phyloP scores from a whole-genome alignment of 1,140 invertebrate genomes.

The Drosophila bifasciata region DNA sequence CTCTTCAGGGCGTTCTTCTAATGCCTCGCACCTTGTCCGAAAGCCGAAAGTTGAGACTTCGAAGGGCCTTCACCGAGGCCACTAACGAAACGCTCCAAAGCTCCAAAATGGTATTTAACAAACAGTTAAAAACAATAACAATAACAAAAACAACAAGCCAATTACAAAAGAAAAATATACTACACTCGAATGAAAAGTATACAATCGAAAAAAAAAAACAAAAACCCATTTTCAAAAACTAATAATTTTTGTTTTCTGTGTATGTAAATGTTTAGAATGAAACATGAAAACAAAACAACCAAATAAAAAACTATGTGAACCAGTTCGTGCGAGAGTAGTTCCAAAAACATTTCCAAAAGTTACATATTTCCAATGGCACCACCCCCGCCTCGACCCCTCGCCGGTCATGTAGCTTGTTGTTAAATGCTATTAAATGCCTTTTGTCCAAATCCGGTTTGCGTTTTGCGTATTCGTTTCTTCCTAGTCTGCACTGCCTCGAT shows the following conservation, averaged over 20 bases:
- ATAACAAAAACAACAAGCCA: conserved; percentile 32
- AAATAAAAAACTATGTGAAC: conserved; percentile 4
- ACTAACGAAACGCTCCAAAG: conserved; percentile 93
- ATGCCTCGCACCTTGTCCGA: conserved; percentile 94
- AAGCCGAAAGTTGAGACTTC: conserved; percentile 91
- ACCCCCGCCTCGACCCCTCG: conserved; percentile 17
- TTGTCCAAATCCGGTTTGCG: conserved; percentile 28
- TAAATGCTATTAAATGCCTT: conserved; percentile 20
- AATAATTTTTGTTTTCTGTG: conserved; percentile 44
- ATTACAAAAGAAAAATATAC: conserved; percentile 5
- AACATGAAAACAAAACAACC: conserved; percentile 28
- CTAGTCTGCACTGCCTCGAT: conserved; percentile 44
- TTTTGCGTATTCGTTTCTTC: conserved; percentile 27
- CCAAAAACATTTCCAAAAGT: conserved; percentile 8
- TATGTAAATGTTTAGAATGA: conserved; percentile 48
- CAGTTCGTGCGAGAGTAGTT: neutral
- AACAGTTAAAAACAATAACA: conserved; percentile 26
- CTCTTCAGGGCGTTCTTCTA: conserved; percentile 91
- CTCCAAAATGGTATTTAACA: conserved; percentile 91
- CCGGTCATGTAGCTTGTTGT: conserved; percentile 36
- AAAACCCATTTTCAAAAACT: conserved; percentile 26
- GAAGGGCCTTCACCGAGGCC: conserved; percentile 94
- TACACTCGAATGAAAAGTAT: conserved; percentile 2
- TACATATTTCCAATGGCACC: conserved; percentile 46
- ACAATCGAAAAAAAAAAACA: conserved; percentile 10